Percentiles rank a stretch among this genome's conserved stretches.
Evolutionary conservation across 2,888 invertebrate species (phyloP).

Genomic region (Eugnorisma glareosa): DNA sequence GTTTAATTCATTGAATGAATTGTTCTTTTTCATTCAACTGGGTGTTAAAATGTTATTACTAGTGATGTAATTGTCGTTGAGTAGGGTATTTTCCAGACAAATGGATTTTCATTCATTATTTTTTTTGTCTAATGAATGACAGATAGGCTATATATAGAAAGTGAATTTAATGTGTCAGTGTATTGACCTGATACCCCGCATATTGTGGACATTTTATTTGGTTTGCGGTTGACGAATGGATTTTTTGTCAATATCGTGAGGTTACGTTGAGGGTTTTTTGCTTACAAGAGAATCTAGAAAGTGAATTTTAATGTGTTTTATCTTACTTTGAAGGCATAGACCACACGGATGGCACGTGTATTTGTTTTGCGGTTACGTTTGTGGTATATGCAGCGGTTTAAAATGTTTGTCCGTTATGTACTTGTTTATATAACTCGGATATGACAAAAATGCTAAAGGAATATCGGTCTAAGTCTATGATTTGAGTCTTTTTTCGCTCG

Average conservation of each 20-base stretch:
- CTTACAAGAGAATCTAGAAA: background rate
- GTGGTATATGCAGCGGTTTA: background rate
- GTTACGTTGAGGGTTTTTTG: background rate
- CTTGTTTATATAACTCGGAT: constrained; percentile 1
- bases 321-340: background rate
- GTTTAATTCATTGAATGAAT: constrained; percentile 49
- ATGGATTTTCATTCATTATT: constrained; percentile 29
- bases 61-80: constrained; percentile 35
- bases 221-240: constrained; percentile 10
- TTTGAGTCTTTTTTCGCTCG: background rate
- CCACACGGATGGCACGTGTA: constrained; percentile 5
- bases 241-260: constrained; percentile 3
- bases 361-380: constrained; percentile 33
- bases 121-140: background rate
- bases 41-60: constrained; percentile 42
- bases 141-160: background rate
- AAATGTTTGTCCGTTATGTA: constrained; percentile 12
- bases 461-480: background rate
- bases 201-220: background rate
- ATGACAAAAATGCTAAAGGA: background rate
- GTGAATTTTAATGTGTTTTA: constrained; percentile 25
- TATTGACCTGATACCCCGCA: background rate
- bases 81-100: constrained; percentile 13
- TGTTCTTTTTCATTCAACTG: constrained; percentile 47
- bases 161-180: background rate